Evolutionary conservation across 2,113 vertebrate genomes (phyloP).

Genomic region (Tragelaphus strepsiceros): DNA sequence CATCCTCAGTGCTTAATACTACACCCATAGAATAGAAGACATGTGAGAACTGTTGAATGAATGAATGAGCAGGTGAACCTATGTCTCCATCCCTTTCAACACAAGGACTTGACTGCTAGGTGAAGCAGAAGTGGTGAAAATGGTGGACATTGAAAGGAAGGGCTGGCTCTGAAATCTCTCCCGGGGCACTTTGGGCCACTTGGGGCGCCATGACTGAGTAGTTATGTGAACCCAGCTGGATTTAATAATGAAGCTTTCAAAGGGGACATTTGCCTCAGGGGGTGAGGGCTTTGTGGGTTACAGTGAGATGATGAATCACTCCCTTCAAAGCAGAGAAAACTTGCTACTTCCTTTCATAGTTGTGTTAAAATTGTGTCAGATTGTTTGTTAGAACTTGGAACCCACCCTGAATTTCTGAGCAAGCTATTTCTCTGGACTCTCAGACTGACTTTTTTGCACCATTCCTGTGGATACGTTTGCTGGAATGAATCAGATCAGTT

Average conservation of each 20-base stretch:
- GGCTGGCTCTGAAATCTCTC: not conserved
- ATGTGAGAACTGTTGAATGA: not conserved
- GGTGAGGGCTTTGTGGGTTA: conserved; percentile 37
- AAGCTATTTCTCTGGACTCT: not conserved
- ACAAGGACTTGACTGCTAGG: not conserved
- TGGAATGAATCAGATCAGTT: not conserved
- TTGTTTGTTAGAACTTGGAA: not conserved
- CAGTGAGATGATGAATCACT: conserved; percentile 22
- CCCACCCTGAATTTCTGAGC: not conserved
- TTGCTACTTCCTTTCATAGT: not conserved
- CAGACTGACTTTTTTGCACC: not conserved
- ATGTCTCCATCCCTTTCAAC: not conserved
- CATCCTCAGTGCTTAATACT: not conserved
- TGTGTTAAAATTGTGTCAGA: not conserved
- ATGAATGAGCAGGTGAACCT: not conserved
- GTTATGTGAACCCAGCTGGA: not conserved
- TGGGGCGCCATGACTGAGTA: not conserved
- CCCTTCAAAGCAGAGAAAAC: conserved; percentile 29
- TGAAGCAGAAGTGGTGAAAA: not conserved
- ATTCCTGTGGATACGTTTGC: not conserved
- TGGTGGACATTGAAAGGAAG: not conserved
- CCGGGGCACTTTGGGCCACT: not conserved
- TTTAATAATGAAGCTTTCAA: conserved; percentile 52
- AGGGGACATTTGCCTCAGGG: not conserved
- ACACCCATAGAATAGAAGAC: not conserved